These are phyloP conservation scores for Ctena decussata DNA, from an alignment of 2,888 invertebrate species.

Conservation along the genomic window DNA sequence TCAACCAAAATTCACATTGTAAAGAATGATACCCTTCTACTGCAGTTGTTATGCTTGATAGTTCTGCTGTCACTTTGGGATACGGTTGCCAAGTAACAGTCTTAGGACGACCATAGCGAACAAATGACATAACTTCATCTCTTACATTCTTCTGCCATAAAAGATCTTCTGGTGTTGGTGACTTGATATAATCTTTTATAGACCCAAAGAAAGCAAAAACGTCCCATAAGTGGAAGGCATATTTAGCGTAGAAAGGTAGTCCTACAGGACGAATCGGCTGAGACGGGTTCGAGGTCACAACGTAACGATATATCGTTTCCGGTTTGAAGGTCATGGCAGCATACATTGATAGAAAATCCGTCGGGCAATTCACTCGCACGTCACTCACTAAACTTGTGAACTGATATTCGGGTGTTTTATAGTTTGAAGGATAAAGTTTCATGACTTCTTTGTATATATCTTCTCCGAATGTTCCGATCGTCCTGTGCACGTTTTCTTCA, in stretches of 20 bases:
- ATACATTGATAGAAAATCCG: conserved; percentile 62
- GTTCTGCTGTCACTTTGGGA: conserved; percentile 60
- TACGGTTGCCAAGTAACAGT: conserved; percentile 62
- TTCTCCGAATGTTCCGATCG: conserved; percentile 73
- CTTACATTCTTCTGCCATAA: conserved; percentile 64
- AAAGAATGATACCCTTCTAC: conserved; percentile 59
- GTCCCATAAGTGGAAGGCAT: conserved; percentile 77
- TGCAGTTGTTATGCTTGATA: conserved; percentile 55
- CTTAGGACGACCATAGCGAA: conserved; percentile 57
- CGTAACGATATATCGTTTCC: conserved; percentile 74
- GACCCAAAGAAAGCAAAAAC: conserved; percentile 71
- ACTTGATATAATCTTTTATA: conserved; percentile 53
- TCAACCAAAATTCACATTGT: conserved; percentile 75
- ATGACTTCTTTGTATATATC: conserved; percentile 61
- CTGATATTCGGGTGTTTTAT: conserved; percentile 69
- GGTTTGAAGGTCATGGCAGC: conserved; percentile 57
- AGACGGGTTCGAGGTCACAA: conserved; percentile 71
- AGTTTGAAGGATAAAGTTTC: conserved; percentile 62
- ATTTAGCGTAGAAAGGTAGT: conserved; percentile 43
- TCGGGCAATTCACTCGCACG: conserved; percentile 76
- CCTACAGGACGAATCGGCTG: conserved; percentile 55
- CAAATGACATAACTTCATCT: conserved; percentile 70
- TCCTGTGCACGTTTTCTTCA: conserved; percentile 69
- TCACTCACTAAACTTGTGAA: conserved; percentile 78
- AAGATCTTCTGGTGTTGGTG: conserved; percentile 54